A percentile compares a stretch with the other conserved stretches of the same genome.
These are phyloP conservation scores for Perca fluviatilis DNA, from an alignment of 2,113 vertebrate genomes.

Conservation along the genomic window DNA sequence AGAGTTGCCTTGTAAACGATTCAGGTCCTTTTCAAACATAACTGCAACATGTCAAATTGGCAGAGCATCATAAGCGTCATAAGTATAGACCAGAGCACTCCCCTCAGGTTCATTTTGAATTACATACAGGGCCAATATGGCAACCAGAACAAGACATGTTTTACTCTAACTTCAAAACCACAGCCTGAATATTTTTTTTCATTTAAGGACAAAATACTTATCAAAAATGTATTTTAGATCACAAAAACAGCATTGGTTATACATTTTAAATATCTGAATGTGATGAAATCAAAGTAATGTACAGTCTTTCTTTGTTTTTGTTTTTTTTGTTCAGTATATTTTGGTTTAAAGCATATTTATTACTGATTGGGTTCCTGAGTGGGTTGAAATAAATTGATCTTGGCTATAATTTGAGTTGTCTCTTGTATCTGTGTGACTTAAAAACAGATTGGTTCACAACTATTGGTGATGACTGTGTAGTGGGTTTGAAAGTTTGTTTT, in stretches of 20 bases:
- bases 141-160: neutral
- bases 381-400: constrained; percentile 68
- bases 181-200: neutral
- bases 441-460: constrained; percentile 32
- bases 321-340: neutral
- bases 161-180: neutral
- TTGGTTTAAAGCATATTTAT: constrained; percentile 49
- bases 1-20: neutral
- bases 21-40: neutral
- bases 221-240: neutral
- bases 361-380: constrained; percentile 48
- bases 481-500: neutral
- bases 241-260: neutral
- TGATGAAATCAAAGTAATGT: neutral
- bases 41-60: neutral
- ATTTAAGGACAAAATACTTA: neutral
- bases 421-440: constrained; percentile 42
- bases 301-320: neutral
- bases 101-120: neutral
- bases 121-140: neutral
- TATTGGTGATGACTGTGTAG: constrained; percentile 20
- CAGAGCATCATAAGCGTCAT: neutral
- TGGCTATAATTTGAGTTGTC: constrained; percentile 41
- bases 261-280: neutral
- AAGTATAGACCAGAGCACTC: neutral